Base-by-base conservation (phyloP, 2,888 invertebrate species). In the Leucophora obtusa region DNA sequence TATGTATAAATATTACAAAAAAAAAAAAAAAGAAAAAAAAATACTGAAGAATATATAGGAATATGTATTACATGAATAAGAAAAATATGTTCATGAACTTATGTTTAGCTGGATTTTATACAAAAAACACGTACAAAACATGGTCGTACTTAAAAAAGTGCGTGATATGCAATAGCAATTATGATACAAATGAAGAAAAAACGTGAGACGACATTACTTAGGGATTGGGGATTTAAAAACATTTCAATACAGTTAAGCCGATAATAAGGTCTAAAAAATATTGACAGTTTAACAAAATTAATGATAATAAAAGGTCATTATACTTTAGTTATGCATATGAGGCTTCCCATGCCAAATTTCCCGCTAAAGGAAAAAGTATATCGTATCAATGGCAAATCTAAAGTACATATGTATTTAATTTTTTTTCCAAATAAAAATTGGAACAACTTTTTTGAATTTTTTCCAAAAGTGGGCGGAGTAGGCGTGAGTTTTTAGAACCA, bases 131-230 rank as follows among this genome's bases (percentile, higher is more conserved):
- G 76, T 76, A 76, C 76, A 17, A 63, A 35, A 70, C 58, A 51
- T 76, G 51, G 63, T 51, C 58, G 70, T 76, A 76, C 76, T 70
- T 76, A 70, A 70, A 43, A 51, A 70, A 75, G 66, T 71, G 79
- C 79, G 79, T 79, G 79, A 79, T 79, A 79, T 79, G 79, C 74
- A 75, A 62, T 75, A 62, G 51, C 66, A 79, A 75, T 79, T 75
- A 70, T 70, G 54, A 66, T 69, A 47, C 63, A 63, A 28, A 59
- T 50, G 28, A 1, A 21, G 8, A 56, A 47, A 58, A 59, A 24
- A 69, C n/a, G n/a, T 33, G 56, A 56, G n/a, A 33, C 15, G 24
- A 21, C 24, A 54, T 18, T 54, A 15, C 14, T 21, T 14, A 17
- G 14, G 56, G 56, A 56, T 28, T 56, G 28, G 28, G 11, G 10